These are phyloP conservation scores for Chamaetylas fuelleborni DNA, from an alignment of 2,113 vertebrate species.

Conservation along the genomic window DNA sequence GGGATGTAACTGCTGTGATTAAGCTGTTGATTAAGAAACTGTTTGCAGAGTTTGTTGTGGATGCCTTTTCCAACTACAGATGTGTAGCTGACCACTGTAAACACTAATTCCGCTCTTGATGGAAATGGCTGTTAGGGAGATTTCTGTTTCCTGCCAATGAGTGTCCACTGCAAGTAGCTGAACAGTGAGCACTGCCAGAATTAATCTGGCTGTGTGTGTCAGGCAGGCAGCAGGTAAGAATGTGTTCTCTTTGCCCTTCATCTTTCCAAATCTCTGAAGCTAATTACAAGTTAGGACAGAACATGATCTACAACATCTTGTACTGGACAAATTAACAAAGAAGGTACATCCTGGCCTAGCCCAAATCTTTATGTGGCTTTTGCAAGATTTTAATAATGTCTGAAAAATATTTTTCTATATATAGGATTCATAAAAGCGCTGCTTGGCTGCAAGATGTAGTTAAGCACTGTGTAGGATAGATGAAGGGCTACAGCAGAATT, in stretches of 20 bases:
- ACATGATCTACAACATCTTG: not conserved
- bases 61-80: not conserved
- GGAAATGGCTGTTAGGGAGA: not conserved
- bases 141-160: not conserved
- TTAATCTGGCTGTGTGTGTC: not conserved
- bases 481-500: not conserved
- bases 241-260: not conserved
- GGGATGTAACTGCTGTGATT: not conserved
- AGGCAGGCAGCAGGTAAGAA: not conserved
- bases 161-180: not conserved
- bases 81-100: not conserved
- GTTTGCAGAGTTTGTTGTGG: not conserved
- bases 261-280: not conserved
- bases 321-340: not conserved
- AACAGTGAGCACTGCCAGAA: not conserved
- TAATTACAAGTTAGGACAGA: not conserved
- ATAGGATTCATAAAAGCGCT: not conserved
- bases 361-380: not conserved
- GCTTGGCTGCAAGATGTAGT: not conserved
- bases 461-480: not conserved
- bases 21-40: not conserved
- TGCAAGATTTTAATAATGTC: not conserved
- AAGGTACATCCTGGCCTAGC: not conserved
- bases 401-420: not conserved
- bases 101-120: not conserved